Percentiles rank a stretch among this genome's conserved stretches.
These are phyloP conservation scores for Himalopsyche phryganea DNA, from an alignment of 1,140 invertebrate species.

Conservation along the genomic window DNA sequence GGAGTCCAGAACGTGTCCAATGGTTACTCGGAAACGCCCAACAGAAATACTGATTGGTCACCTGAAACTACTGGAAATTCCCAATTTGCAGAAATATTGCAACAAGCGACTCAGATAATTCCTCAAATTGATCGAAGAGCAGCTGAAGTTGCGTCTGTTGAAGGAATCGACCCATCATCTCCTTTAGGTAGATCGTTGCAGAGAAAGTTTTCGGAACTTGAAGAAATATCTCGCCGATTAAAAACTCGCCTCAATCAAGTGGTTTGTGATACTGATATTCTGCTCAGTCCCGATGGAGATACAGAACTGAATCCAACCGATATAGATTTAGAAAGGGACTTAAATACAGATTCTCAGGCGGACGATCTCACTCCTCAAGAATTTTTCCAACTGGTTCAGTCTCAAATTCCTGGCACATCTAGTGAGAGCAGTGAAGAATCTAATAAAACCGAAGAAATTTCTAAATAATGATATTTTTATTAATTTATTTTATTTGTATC, in stretches of 20 bases:
- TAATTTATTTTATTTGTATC: too few species aligned
- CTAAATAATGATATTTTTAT: constrained; percentile 20
- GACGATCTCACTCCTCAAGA: constrained; percentile 32
- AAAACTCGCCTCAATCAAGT: constrained; percentile 51
- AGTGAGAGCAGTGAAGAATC: constrained; percentile 11
- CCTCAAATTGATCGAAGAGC: constrained; percentile 22
- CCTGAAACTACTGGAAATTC: constrained; percentile 34
- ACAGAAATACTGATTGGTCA: not conserved
- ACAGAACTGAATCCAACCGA: constrained; percentile 9
- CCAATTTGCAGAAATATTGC: constrained; percentile 44
- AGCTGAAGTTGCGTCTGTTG: constrained; percentile 41
- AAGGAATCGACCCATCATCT: constrained; percentile 49
- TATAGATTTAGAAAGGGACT: constrained; percentile 30
- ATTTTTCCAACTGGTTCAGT: constrained; percentile 27
- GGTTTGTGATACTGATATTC: constrained; percentile 49
- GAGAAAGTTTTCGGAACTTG: constrained; percentile 51
- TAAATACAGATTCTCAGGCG: constrained; percentile 31
- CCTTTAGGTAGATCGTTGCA: constrained; percentile 49
- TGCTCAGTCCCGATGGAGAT: constrained; percentile 46
- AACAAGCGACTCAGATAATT: constrained; percentile 46
- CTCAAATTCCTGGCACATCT: constrained; percentile 21
- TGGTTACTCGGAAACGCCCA: constrained; percentile 2
- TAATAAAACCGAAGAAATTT: constrained; percentile 25
- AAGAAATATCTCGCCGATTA: constrained; percentile 50
- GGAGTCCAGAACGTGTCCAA: constrained; percentile 8